Evolutionary conservation across 2,113 vertebrate genomes (phyloP), one percentile per base, ranked within the genome.

Genomic region (Prochilodus magdalenae): DNA sequence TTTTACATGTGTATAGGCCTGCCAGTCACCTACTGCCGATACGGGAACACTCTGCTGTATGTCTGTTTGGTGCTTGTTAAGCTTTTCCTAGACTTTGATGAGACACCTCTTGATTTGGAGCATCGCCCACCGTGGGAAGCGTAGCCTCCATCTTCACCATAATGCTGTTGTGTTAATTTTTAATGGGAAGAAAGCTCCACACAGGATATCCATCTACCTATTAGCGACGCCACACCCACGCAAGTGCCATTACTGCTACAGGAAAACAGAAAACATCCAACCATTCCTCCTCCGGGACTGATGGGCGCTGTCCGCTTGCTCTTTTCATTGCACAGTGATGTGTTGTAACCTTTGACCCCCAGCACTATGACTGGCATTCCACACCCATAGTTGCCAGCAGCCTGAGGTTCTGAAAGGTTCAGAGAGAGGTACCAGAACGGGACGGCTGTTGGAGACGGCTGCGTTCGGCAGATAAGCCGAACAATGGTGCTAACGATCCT

Each of bases 401-500:
- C 14, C 57, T 33, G 59, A 66, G 27, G 26, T 47, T 44, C 13
- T 57, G 47, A 53, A 76, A 55, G n/a, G 59, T 75, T 66, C 36
- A 62, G 27, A 51, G 27, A 51, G 67, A 73, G 75, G 36, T 87
- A 87, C 4, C 40, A 47, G 60, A 81, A 70, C 75, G 2, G 67
- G 86, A 86, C 75, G 84, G 71, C 57, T 78, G 90, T 90, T 90
- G 53, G 87, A 87, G 60, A 90, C 89, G 84, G 83, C 94, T 95
- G 89, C 89, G 90, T 89, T 91, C 88, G 90, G 89, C 86, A 94
- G 94, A 96, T 96, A 96, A 92, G 83, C 84, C 78, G 88, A 95
- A 96, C 93, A 96, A 96, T 95, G 79, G 81, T 91, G 91, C 93
- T 95, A 95, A 94, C 94, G 95, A 93, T 82, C 93, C 86, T 84